Base-by-base conservation (phyloP, 2,113 vertebrate genomes). In the Triplophysa dalaica region DNA sequence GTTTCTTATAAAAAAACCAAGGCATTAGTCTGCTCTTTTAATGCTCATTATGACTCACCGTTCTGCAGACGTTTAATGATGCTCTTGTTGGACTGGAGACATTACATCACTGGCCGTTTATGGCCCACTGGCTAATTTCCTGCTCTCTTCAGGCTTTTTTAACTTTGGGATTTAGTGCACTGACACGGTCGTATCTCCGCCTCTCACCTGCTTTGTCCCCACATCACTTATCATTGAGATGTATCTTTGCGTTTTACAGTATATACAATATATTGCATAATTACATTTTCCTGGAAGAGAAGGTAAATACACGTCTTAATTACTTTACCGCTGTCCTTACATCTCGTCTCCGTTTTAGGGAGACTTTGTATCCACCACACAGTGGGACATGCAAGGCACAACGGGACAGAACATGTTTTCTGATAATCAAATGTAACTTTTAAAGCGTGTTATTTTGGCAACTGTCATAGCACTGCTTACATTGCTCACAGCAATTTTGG, bases 1-100 rank as follows among this genome's bases (percentile, higher is more conserved):
- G 70, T 70, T 73, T 81, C 45, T 70, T 66, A 79, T 54, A 79
- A 79, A 62, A 83, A 72, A 33, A 21, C 70, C 48, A 84, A 64
- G 17, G 70, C 79, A 81, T 75, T 75, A 65, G 58, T 67, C 41
- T 65, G 56, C 60, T 75, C 66, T 81, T 80, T 70, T 26, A 70
- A 81, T 79, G 79, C 75, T 79, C 64, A 65, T 38, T 56, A 38
- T 60, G 79, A 67, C 50, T 50, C 79, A 56, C 50, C 13, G 1
- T 43, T 41, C 29, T 79, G 45, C 61, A 80, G 61, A 38, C 8
- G 21, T 61, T 43, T 52, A 60, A 58, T 16, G 38, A 81, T 74
- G 52, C 21, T 8, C 1, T 22, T 22, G 41, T 70, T 62, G 41
- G 26, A 68, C 14, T 14, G 16, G 33, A 58, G 58, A 50, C 50